These are phyloP conservation scores for Chlorops oryzae DNA, from an alignment of 1,140 invertebrate genomes.

Conservation along the genomic window DNA sequence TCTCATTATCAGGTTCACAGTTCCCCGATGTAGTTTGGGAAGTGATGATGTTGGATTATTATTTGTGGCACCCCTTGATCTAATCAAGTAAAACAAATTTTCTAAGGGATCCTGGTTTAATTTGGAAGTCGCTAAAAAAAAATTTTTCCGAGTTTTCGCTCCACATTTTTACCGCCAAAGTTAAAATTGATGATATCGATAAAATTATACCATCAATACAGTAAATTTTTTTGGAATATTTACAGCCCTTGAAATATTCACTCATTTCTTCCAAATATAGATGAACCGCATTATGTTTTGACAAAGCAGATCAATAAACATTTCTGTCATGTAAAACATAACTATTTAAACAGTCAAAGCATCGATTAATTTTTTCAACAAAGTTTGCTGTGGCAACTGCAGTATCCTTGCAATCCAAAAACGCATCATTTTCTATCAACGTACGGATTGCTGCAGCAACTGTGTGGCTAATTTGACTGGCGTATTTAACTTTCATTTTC, in stretches of 20 bases:
- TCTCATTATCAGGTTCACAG: no score
- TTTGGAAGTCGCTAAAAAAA: no score
- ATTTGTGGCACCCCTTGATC: no score
- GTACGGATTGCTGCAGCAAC: conserved; percentile 9
- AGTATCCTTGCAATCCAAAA: conserved; percentile 2
- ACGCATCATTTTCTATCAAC: conserved; percentile 5
- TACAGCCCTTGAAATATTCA: conserved; percentile 10
- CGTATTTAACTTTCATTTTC: conserved; percentile 14
- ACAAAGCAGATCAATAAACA: neutral
- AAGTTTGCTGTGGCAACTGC: neutral
- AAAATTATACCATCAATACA: no score
- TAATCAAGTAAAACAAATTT: no score
- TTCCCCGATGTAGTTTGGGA: no score
- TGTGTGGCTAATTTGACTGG: conserved; percentile 10
- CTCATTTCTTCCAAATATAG: conserved; percentile 7
- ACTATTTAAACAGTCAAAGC: conserved; percentile 13
- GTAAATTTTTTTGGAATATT: no score
- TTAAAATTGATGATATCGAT: no score
- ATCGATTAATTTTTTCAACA: conserved; percentile 3
- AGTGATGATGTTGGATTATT: no score
- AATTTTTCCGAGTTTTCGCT: no score
- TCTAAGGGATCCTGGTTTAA: no score
- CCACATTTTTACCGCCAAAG: no score
- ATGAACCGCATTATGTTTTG: neutral
- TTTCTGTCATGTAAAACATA: conserved; percentile 7